phyloP scores from a whole-genome alignment of 2,888 invertebrate genomes.

The Eustalomyia histrio region DNA sequence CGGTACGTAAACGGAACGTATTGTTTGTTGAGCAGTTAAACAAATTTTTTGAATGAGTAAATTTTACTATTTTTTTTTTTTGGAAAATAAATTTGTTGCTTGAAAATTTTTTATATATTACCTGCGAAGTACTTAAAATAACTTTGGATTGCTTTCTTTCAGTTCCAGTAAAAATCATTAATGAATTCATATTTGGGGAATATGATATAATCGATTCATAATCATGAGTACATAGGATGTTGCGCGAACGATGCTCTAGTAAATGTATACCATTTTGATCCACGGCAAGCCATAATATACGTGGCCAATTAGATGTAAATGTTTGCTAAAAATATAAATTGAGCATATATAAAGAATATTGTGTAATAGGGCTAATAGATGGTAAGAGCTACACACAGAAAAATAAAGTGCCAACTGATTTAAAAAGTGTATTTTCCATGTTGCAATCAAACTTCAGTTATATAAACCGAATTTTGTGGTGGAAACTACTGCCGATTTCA shows the following conservation, averaged over 20 bases:
- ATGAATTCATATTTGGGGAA: conserved; percentile 93
- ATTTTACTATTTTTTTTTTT: no score
- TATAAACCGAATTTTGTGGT: no score
- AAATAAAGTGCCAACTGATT: no score
- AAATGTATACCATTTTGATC: conserved; percentile 95
- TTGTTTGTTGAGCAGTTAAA: no score
- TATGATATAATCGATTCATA: conserved; percentile 94
- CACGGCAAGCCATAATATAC: conserved; percentile 94
- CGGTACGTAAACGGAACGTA: no score
- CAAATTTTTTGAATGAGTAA: no score
- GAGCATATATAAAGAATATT: not conserved
- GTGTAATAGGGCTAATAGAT: no score
- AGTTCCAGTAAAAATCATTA: conserved; percentile 95
- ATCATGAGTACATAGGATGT: conserved; percentile 94
- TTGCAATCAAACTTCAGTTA: no score
- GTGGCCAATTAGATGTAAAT: conserved; percentile 97
- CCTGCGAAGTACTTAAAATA: conserved; percentile 95
- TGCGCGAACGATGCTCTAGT: conserved; percentile 92
- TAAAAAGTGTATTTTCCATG: no score
- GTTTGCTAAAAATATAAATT: conserved; percentile 86
- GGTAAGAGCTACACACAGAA: no score
- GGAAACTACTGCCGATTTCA: no score
- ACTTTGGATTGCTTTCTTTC: conserved; percentile 96
- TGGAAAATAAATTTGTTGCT: no score
- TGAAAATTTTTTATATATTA: conserved; percentile 72